Percentiles rank a stretch among this genome's conserved stretches.
Conservation (phyloP, 2,797 vertebrate genomes). For the Rhabdophis nuchalis region DNA sequence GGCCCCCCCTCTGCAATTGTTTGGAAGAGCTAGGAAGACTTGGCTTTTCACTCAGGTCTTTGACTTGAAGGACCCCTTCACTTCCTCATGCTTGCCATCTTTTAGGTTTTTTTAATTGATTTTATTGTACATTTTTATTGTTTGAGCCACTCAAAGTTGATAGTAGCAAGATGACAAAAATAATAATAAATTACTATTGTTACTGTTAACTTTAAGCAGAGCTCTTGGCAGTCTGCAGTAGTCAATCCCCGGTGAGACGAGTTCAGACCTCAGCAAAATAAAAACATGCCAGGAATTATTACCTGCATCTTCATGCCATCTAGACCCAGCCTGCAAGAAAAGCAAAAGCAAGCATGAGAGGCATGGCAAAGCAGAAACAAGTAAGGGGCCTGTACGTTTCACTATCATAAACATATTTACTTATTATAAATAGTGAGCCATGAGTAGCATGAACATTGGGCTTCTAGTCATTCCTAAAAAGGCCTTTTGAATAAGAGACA, state of each 20-base stretch:
- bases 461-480: neutral
- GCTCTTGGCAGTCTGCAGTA: neutral
- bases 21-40: neutral
- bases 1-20: neutral
- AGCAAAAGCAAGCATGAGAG: neutral
- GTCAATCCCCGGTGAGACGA: neutral
- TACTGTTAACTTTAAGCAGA: neutral
- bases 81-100: neutral
- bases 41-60: neutral
- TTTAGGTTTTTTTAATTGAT: neutral
- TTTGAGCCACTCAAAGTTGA: neutral
- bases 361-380: neutral
- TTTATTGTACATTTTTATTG: neutral
- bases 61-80: neutral
- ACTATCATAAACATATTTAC: neutral
- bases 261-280: no score
- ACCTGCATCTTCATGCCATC: slow-evolving; percentile 96
- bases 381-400: neutral
- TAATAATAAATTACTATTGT: neutral
- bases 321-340: slow-evolving; percentile 79
- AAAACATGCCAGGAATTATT: slow-evolving; percentile 20
- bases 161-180: neutral
- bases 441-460: neutral
- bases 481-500: neutral
- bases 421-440: neutral